Base-by-base conservation (phyloP, 2,113 vertebrate species). In the Hyperopisus bebe region DNA sequence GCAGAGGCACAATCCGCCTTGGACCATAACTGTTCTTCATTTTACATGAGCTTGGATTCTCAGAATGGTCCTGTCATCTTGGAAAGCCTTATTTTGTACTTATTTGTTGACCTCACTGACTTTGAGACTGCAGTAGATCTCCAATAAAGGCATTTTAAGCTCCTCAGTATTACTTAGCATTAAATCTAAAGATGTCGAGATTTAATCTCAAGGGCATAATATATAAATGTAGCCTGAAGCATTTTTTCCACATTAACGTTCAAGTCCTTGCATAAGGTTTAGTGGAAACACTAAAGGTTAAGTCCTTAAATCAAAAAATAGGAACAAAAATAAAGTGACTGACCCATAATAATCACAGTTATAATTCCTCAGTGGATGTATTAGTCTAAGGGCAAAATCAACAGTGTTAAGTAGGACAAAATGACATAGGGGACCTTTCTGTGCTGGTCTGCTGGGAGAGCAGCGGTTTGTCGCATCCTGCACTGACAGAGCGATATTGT, bases 341-440 rank as follows among this genome's bases (percentile, higher is more conserved):
- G 31, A 80, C 74, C 15, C 15, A 80, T 80, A 80, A 80, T 80
- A 35, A 35, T 39, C 35, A 0, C 35, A 39, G 74, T 80, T 80
- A 77, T 39, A 42, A 39, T 11, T 42, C 13, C 13, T 80, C 74
- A 7, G 35, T 42, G 74, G 15, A 80, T 17, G 1, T 42, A 42
- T 39, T 80, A 42, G 74, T 80, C 74, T 80, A 80, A 80, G 74
- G 35, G 74, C 31, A 80, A 80, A 77, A 80, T 80, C 74, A 80
- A 80, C 74, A 80, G 74, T 19, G 0, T 42, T 42, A 80, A 80
- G 13, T 6, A 42, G 74, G 74, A 80, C 74, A 42, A 6, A 80
- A 19, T 39, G 17, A 80, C 74, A 77, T 19, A 80, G 74, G 74
- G 4, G 5, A 11, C 35, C 35, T 80, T 80, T 80, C 74, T 42